phyloP scores from a whole-genome alignment of 2,888 invertebrate genomes.

The Parnassius apollo region DNA sequence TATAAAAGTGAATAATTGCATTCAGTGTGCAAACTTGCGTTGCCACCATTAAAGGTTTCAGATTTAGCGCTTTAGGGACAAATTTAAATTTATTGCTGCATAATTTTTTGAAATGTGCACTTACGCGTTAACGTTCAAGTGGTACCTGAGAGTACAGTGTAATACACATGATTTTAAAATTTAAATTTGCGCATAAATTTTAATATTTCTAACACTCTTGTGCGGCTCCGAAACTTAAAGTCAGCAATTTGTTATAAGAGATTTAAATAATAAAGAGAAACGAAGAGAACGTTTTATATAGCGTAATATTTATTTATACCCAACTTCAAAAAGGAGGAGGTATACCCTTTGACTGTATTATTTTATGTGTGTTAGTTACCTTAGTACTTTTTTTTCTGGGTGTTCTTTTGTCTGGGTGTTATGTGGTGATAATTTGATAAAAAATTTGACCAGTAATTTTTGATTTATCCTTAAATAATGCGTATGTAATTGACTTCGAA shows the following conservation, averaged over 20 bases:
- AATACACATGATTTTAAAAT: conserved; percentile 13
- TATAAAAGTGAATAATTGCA: conserved; percentile 24
- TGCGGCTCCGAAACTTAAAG: conserved; percentile 3
- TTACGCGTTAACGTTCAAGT: conserved; percentile 21
- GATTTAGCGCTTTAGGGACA: conserved; percentile 19
- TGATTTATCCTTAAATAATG: too few relatives aligned
- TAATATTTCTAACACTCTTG: conserved; percentile 14
- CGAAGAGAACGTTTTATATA: too few relatives aligned
- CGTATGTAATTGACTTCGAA: too few relatives aligned
- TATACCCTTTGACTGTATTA: too few relatives aligned
- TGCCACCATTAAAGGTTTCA: conserved; percentile 11
- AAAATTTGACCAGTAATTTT: too few relatives aligned
- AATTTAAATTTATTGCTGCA: conserved; percentile 25
- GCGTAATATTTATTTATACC: too few relatives aligned
- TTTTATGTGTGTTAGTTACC: too few relatives aligned
- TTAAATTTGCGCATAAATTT: conserved; percentile 17
- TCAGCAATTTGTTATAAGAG: neutral
- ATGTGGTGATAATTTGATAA: too few relatives aligned
- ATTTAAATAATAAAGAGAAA: too few relatives aligned
- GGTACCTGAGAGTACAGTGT: conserved; percentile 12
- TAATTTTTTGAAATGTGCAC: conserved; percentile 25
- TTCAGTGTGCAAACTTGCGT: conserved; percentile 18
- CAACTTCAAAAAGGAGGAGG: too few relatives aligned
- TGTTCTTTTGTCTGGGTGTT: too few relatives aligned
- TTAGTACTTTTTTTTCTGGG: too few relatives aligned